Conservation (phyloP, 2,797 vertebrate genomes). For the Neosalanx taihuensis region DNA sequence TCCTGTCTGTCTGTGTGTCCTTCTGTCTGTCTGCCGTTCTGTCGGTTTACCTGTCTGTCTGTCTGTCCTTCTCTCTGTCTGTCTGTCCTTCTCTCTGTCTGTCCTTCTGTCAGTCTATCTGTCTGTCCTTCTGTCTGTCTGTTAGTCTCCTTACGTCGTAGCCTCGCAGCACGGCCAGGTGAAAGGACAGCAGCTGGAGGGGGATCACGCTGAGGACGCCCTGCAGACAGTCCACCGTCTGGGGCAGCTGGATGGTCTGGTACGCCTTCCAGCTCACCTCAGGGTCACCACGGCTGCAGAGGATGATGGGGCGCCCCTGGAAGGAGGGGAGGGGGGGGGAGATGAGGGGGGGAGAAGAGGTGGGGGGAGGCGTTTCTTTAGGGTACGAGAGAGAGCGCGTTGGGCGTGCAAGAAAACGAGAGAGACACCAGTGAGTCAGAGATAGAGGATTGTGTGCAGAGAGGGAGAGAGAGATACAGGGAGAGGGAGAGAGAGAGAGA, state of each 20-base stretch:
- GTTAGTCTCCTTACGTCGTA: constrained; percentile 85
- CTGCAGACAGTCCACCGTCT: constrained; percentile 93
- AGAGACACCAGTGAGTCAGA: not conserved
- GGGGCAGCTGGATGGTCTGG: constrained; percentile 88
- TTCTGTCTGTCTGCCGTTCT: no score
- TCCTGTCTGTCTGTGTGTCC: no score
- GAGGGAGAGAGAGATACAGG: not conserved
- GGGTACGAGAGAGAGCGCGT: not conserved
- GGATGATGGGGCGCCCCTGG: constrained; percentile 90
- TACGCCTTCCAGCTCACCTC: constrained; percentile 85
- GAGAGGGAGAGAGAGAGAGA: not conserved
- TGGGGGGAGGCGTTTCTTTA: not conserved
- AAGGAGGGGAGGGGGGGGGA: not conserved
- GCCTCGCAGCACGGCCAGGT: constrained; percentile 92
- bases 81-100: no score
- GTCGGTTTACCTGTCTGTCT: no score
- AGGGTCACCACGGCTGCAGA: constrained; percentile 86
- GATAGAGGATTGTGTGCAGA: not conserved
- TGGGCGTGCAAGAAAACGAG: not conserved
- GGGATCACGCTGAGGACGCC: constrained; percentile 92
- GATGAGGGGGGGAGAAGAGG: not conserved
- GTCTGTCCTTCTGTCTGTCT: no score
- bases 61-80: no score
- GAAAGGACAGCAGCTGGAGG: constrained; percentile 91
- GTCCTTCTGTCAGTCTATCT: no score